phyloP scores from a whole-genome alignment of 2,797 vertebrate species.

The Sebastes minor region DNA sequence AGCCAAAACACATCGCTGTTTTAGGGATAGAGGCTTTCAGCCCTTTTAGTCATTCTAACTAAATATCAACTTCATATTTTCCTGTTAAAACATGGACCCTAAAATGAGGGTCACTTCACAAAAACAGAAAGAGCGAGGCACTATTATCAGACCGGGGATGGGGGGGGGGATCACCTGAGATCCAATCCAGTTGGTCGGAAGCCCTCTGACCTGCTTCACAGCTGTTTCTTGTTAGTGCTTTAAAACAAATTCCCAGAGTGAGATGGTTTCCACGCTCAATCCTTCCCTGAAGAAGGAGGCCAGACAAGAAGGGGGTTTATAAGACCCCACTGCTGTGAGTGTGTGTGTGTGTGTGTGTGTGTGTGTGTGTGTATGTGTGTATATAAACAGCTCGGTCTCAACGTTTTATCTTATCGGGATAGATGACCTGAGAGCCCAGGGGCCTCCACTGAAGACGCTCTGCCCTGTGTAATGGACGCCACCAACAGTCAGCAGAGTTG shows the following conservation, averaged over 20 bases:
- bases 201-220: conserved; percentile 67
- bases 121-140: conserved; percentile 7
- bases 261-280: conserved; percentile 77
- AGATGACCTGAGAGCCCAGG: conserved; percentile 48
- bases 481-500: conserved; percentile 2
- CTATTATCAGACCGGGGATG: neutral
- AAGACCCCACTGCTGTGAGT: conserved; percentile 25
- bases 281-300: conserved; percentile 69
- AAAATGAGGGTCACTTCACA: conserved; percentile 10
- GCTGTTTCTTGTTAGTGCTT: conserved; percentile 84
- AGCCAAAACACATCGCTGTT: neutral
- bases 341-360: neutral
- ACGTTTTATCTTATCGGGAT: conserved; percentile 67
- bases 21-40: too few species aligned
- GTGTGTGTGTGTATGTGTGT: conserved; percentile 31
- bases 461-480: conserved; percentile 47
- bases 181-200: conserved; percentile 51
- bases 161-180: conserved; percentile 50
- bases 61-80: neutral
- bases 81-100: neutral
- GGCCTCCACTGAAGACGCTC: conserved; percentile 40
- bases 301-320: conserved; percentile 51
- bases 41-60: neutral
- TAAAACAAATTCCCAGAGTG: conserved; percentile 78
- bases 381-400: conserved; percentile 36